These are phyloP conservation scores for Castor canadensis DNA, from an alignment of 2,113 vertebrate species.

Conservation along the genomic window DNA sequence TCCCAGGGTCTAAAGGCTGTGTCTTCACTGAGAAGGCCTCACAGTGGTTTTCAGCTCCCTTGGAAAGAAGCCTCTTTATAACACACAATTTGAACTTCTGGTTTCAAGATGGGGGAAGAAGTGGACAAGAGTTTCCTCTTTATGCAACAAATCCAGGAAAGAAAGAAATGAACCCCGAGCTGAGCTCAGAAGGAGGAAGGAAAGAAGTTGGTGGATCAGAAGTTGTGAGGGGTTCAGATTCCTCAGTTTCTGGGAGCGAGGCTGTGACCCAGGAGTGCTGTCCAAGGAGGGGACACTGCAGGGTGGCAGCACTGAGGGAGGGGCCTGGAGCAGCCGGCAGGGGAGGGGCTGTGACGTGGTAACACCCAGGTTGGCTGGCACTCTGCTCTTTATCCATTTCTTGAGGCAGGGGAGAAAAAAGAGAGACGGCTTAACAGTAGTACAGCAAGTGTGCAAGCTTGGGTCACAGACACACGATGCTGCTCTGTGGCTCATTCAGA, in stretches of 20 bases:
- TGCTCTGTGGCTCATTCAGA: background rate
- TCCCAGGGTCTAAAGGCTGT: too few relatives aligned
- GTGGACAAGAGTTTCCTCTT: background rate
- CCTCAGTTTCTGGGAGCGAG: background rate
- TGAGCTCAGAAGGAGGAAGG: background rate
- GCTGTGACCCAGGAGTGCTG: background rate
- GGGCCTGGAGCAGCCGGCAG: too few relatives aligned
- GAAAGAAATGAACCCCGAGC: background rate
- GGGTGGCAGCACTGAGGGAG: background rate
- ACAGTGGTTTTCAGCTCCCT: background rate
- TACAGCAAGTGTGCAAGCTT: background rate
- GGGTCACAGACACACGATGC: background rate
- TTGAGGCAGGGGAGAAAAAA: background rate
- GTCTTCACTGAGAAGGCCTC: background rate
- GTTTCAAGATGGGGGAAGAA: background rate
- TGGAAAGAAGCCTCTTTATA: background rate
- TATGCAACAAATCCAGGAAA: background rate
- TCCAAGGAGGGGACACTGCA: background rate
- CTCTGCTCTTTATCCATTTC: background rate
- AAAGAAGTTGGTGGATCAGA: background rate
- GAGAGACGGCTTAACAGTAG: background rate
- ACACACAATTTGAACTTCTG: background rate
- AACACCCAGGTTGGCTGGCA: background rate
- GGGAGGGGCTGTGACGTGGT: background rate
- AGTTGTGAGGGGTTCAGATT: background rate